A percentile compares a stretch with the other conserved stretches of the same genome.
Evolutionary conservation across 2,113 vertebrate genomes (phyloP).

Genomic region (Xenotilapia longispinis): DNA sequence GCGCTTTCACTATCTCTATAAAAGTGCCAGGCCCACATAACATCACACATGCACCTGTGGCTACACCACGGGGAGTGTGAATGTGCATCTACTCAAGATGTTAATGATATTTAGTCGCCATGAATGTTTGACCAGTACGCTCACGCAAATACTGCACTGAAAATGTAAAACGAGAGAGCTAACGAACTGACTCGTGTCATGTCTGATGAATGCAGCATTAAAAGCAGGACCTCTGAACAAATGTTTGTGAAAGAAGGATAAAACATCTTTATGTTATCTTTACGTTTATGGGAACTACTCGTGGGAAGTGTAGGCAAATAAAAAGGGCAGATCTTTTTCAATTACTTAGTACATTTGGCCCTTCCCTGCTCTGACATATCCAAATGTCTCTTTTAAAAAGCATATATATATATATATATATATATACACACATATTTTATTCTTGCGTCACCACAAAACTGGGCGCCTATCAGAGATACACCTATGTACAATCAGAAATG

Average conservation of each 20-base stretch:
- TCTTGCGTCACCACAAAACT: neutral
- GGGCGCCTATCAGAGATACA: neutral
- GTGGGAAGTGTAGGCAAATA: no score
- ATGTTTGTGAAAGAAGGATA: neutral
- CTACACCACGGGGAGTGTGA: neutral
- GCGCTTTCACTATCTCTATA: neutral
- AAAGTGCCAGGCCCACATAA: neutral
- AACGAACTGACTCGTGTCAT: neutral
- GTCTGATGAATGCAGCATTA: neutral
- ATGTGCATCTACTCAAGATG: conserved; percentile 26
- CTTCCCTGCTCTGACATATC: no score
- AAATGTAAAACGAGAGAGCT: neutral
- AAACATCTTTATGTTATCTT: no score
- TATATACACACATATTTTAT: rapidly evolving
- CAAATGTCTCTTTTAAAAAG: no score
- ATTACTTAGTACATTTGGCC: no score
- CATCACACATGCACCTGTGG: neutral
- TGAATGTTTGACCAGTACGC: conserved; percentile 36
- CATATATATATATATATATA: neutral
- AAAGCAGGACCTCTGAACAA: neutral
- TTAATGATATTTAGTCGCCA: conserved; percentile 22
- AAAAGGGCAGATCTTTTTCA: no score
- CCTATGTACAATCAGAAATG: neutral
- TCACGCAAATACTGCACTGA: neutral
- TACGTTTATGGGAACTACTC: no score